Evolutionary conservation across 2,797 vertebrate genomes (phyloP), one percentile per base, ranked within the genome.

Genomic region (Siniperca scherzeri): DNA sequence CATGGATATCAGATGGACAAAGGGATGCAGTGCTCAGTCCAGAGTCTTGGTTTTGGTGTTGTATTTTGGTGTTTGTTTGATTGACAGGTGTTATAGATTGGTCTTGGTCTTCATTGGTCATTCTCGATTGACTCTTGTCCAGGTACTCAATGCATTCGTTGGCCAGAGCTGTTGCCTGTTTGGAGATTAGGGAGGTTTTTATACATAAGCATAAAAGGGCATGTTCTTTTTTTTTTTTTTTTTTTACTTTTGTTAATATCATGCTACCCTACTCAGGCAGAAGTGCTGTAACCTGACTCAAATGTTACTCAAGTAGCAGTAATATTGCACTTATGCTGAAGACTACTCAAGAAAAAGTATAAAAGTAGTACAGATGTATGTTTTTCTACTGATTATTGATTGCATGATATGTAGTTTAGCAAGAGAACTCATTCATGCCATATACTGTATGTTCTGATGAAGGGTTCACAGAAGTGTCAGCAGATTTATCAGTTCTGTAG

Each of bases 101-200:
- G 25, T 77, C 56, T 36, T 33, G 59, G 71, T 85, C 82, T 81
- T 86, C 22, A 68, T 40, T 82, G 91, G 52, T 30, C 30, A 91
- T 90, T 1, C 75, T 79, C 42, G 81, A 64, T 22, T 81, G 90
- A 4, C 60, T 92, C 74, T 93, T 93, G 8, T 92, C 91, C 57
- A 96, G 81, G 87, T 95, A 93, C 64, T 95, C 94, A 69, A 82
- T 91, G 83, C 97, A 98, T 83, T 97, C 96, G 55, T 76, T 83
- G 68, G 96, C 96, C 84, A 99, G 95, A 78, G 93, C 93, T 0
- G 88, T 87, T 55, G 97, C 94, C 98, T 99, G 87, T 80, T 74
- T n/a, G 66, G 33, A 90, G 65, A 85, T 65, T 56, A 66, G 68
- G 50, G 30, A 78, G 10, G 71, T 75, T 25, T 75, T 6, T 66